Evolutionary conservation across 2,113 vertebrate genomes (phyloP), one percentile per base, ranked within the genome.

Genomic region (Neotoma lepida): DNA sequence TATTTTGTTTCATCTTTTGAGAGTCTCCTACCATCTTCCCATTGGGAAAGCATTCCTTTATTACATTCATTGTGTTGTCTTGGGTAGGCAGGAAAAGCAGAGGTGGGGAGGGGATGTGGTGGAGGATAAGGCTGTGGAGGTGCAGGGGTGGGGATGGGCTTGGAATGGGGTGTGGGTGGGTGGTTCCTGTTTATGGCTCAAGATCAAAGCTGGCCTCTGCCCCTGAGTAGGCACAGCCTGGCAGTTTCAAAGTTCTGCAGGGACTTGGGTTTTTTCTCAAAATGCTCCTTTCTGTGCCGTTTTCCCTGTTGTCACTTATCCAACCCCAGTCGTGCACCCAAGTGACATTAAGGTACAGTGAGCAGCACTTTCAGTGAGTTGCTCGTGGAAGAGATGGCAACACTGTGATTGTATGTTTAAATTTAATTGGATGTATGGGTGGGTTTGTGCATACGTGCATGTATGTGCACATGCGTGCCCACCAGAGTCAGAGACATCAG

Each of bases 241-340:
- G 80, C 30, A 35, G 39, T 78, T 95, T 73, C 58, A 44, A 78
- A 41, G 22, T 81, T 78, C 77, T 56, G 0, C 93, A 70, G 41
- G 26, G 68, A 82, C 78, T 44, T 64, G 17, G 91, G 61, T 6
- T 51, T 96, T 93, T 94, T 82, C 49, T 56, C 35, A 39, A 91
- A 89, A 49, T 58, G 3, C 24, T 70, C 66, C 58, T 77, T 28
- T 84, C 24, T 64, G 14, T 13, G 44, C 74, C 76, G 4, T 92
- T 88, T 92, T 54, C 35, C 49, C 22, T 80, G 35, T 7, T 39
- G 56, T 84, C 46, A 44, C 28, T 58, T 76, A n/a, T 39, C 39
- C 2, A 26, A 86, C 35, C 41, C 44, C 66, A 64, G 80, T 64
- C 30, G 54, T 84, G 49, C 13, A 68, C 63, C 46, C 87, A 54